Evolutionary conservation across 2,113 vertebrate species (phyloP), one percentile per base, ranked within the genome.

Genomic region (Elanoides forficatus): DNA sequence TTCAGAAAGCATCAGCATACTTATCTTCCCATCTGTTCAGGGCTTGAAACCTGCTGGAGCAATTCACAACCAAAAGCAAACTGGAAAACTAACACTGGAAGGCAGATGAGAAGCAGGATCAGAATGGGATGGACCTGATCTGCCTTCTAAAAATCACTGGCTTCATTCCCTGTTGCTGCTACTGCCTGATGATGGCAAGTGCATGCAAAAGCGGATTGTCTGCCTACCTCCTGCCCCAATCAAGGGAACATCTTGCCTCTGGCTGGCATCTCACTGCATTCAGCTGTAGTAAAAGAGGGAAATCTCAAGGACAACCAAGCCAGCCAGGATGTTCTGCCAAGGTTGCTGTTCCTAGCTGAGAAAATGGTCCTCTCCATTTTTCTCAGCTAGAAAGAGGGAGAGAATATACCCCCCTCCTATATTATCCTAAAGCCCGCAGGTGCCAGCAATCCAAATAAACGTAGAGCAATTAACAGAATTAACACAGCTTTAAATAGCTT

Each of bases 401-500:
- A 90, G 10, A 81, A 75, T 63, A 42, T 81, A 94, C 70, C 90
- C 86, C 62, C 82, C 55, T 9, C 13, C n/a, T 3, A 94, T 84
- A 97, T 97, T 98, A 98, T 98, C 80, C 95, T 94, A 96, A 97
- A 97, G 97, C 98, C 97, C 16, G 78, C 98, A 98, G 98, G 98
- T 98, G 98, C 98, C 95, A 98, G 97, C 97, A 98, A 98, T 98
- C 97, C 96, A 96, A 98, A 98, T 97, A 98, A 98, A 98, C 86
- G 10, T 98, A 97, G 93, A 98, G 95, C 98, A 98, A 98, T 98
- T 98, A 98, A 97, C 97, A 98, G 98, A 98, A 98, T 98, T 98
- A 98, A 98, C 98, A 98, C 96, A 97, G 98, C 97, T 98, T 98
- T 98, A 98, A 98, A 98, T 98, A 98, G 98, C 96, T 96, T 98